Evolutionary conservation across 2,797 vertebrate species (phyloP).

Genomic region (Gymnodraco acuticeps): DNA sequence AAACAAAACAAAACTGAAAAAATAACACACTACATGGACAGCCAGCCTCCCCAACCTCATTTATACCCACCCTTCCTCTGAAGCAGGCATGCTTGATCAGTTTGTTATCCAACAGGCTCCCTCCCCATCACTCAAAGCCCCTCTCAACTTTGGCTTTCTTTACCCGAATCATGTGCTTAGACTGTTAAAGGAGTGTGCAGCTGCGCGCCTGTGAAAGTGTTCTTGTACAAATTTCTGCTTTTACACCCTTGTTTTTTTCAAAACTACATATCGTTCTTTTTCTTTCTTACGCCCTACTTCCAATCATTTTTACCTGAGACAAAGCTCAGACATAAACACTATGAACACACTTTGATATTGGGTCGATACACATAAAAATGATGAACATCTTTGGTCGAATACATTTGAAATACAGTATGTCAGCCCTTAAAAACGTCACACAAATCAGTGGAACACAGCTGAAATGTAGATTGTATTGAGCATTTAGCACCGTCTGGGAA

Average conservation of each 20-base stretch:
- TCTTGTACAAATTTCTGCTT: conserved; percentile 43
- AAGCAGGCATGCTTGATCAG: conserved; percentile 77
- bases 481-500: conserved; percentile 38
- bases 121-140: conserved; percentile 69
- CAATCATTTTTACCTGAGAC: conserved; percentile 12
- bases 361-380: conserved; percentile 17
- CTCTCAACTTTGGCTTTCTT: conserved; percentile 61
- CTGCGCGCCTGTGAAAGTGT: conserved; percentile 40
- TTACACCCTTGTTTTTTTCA: conserved; percentile 17
- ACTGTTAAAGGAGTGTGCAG: conserved; percentile 65
- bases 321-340: conserved; percentile 1
- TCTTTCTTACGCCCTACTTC: neutral
- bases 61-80: conserved; percentile 47
- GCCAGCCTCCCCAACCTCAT: conserved; percentile 63
- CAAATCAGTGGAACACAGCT: conserved; percentile 41
- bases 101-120: conserved; percentile 73
- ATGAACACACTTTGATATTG: conserved; percentile 14
- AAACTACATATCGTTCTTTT: neutral
- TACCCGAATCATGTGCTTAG: conserved; percentile 53
- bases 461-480: conserved; percentile 48
- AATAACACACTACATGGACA: conserved; percentile 58
- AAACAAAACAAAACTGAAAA: conserved; percentile 74
- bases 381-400: conserved; percentile 9
- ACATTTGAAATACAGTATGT: conserved; percentile 45
- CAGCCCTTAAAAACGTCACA: conserved; percentile 47